phyloP scores from a whole-genome alignment of 2,797 vertebrate genomes.

The Carapus acus region DNA sequence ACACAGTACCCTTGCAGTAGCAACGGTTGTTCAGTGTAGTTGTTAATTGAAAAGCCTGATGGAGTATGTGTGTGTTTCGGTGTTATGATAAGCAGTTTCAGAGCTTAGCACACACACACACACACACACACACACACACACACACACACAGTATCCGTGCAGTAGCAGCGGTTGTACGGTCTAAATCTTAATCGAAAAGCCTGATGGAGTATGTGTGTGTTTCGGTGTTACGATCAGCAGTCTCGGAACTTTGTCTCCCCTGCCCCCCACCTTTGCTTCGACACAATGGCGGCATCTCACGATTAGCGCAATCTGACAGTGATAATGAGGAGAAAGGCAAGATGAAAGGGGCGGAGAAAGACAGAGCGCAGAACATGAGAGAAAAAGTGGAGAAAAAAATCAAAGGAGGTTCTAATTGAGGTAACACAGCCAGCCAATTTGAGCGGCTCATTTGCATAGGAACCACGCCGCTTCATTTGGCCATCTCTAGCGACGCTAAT shows the following conservation, averaged over 20 bases:
- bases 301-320: constrained; percentile 61
- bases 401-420: constrained; percentile 93
- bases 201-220: constrained; percentile 79
- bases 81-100: constrained; percentile 82
- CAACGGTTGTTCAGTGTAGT: constrained; percentile 70
- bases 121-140: constrained; percentile 3
- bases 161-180: constrained; percentile 68
- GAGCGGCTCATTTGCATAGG: constrained; percentile 88
- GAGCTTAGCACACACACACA: constrained; percentile 28
- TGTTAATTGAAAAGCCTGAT: constrained; percentile 93
- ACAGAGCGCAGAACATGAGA: constrained; percentile 58
- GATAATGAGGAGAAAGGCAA: constrained; percentile 76
- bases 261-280: constrained; percentile 56
- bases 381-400: constrained; percentile 79
- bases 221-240: constrained; percentile 80
- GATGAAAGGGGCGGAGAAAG: constrained; percentile 82
- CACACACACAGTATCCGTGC: constrained; percentile 30
- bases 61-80: constrained; percentile 73
- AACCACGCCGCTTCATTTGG: constrained; percentile 86
- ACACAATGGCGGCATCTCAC: constrained; percentile 57
- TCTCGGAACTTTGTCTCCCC: constrained; percentile 64
- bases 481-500: constrained; percentile 96
- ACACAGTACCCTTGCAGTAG: constrained; percentile 33
- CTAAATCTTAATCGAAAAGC: constrained; percentile 87
- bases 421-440: constrained; percentile 86